Evolutionary conservation across 2,888 invertebrate species (phyloP), one percentile per base, ranked within the genome.

Genomic region (Stenurella melanura): DNA sequence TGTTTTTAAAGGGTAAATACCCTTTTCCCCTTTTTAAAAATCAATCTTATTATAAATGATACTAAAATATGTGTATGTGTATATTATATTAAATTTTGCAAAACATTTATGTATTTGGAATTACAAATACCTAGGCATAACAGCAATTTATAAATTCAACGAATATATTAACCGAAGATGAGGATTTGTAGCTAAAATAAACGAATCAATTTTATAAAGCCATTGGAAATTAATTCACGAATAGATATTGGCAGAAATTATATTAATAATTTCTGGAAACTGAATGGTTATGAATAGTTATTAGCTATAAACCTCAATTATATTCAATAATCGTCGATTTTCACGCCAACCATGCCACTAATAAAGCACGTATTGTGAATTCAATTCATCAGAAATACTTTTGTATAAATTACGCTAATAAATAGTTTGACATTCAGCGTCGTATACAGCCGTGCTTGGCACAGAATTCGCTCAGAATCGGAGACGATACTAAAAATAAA

Each of bases 371-470:
- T 78, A 81, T 82, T 81, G 80, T 81, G 76, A 81, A 79, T 80
- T 76, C 80, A 79, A 83, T 84, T 82, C 78, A 83, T 84, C 80
- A 80, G 81, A 79, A 82, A 83, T 83, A 82, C 81, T 81, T 81
- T 82, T 80, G 81, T 82, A 80, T 78, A 82, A 83, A 84, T 82
- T 79, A 75, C 73, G 73, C 60, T 84, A 82, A 83, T 84, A 83
- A 84, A 84, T 83, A 81, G 79, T 64, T 66, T 73, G 57, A 72
- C 64, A 58, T 71, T 72, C 73, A 50, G 58, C 60, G 42, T 18
- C 38, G 79, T 79, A 60, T 30, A 69, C 34, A 66, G 19, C 57
- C 54, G 82, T 82, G 76, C 79, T 78, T 76, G 82, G 82, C 57
- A 78, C 82, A 66, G 63, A 63, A 74, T 58, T 70, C 42, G 74